Conservation (phyloP, 2,113 vertebrate species). For the Todiramphus saurophagus region DNA sequence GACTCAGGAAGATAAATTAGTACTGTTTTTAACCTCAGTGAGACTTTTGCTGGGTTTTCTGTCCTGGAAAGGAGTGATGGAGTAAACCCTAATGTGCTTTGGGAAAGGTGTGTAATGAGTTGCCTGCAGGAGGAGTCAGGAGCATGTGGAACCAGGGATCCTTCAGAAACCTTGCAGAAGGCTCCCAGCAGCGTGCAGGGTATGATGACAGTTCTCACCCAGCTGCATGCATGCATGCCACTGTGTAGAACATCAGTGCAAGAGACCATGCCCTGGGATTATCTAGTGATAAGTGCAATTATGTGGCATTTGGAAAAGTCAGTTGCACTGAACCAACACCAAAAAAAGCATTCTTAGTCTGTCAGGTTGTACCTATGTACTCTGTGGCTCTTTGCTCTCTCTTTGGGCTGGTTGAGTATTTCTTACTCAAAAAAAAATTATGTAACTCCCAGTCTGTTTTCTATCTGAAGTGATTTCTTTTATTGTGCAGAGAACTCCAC, state of each 20-base stretch:
- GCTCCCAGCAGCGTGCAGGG: not conserved
- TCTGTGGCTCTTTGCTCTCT: not conserved
- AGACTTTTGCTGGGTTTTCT: not conserved
- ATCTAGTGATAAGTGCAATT: not conserved
- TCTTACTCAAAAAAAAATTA: not conserved
- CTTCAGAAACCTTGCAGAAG: not conserved
- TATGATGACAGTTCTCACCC: not conserved
- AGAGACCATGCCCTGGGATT: not conserved
- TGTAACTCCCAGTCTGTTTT: not conserved
- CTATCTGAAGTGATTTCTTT: not conserved
- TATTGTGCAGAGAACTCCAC: not conserved
- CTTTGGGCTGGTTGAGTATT: not conserved
- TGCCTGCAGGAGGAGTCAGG: conserved; percentile 33
- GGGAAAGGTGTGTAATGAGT: not conserved
- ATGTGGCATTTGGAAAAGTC: not conserved
- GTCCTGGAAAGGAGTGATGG: not conserved
- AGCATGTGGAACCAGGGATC: not conserved
- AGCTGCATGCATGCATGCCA: rapidly evolving
- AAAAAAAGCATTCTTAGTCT: not conserved
- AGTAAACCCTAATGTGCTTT: not conserved
- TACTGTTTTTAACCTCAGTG: not conserved
- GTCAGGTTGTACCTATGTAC: not conserved
- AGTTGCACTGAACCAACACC: not conserved
- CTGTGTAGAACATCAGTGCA: not conserved
- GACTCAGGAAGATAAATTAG: not conserved